Percentiles rank a stretch among this genome's conserved stretches.
Conservation (phyloP, 2,888 invertebrate genomes). For the Drosophila tripunctata region DNA sequence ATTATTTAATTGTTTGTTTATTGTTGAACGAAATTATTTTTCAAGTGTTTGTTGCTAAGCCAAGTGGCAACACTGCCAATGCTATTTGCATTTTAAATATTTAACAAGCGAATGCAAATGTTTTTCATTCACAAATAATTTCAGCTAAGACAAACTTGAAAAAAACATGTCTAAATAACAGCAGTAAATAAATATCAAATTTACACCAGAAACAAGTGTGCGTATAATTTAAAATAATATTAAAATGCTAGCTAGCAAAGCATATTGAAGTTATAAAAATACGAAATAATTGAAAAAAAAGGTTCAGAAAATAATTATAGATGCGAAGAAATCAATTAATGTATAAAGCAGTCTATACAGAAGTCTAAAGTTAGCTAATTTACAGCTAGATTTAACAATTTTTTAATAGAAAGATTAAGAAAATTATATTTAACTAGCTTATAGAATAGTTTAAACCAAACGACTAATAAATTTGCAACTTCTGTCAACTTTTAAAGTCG, state of each 20-base stretch:
- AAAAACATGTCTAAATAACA: constrained; percentile 7
- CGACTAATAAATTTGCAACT: too few relatives aligned
- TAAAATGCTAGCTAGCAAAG: too few relatives aligned
- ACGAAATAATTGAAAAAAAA: too few relatives aligned
- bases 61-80: not conserved
- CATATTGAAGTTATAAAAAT: too few relatives aligned
- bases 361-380: too few relatives aligned
- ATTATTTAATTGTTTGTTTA: not conserved
- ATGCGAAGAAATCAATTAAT: too few relatives aligned
- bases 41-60: not conserved
- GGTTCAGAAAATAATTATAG: too few relatives aligned
- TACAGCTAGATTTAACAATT: too few relatives aligned
- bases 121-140: not conserved
- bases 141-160: not conserved
- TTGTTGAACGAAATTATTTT: not conserved
- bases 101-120: not conserved
- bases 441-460: not conserved
- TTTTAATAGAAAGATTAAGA: too few relatives aligned
- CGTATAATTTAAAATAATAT: not conserved
- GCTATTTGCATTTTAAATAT: not conserved
- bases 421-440: too few relatives aligned
- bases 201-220: not conserved
- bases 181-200: not conserved
- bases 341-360: too few relatives aligned
- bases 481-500: not conserved